A percentile compares a stretch with the other conserved stretches of the same genome.
phyloP scores from a whole-genome alignment of 1,140 invertebrate genomes.

The Lasioglossum baleicum region DNA sequence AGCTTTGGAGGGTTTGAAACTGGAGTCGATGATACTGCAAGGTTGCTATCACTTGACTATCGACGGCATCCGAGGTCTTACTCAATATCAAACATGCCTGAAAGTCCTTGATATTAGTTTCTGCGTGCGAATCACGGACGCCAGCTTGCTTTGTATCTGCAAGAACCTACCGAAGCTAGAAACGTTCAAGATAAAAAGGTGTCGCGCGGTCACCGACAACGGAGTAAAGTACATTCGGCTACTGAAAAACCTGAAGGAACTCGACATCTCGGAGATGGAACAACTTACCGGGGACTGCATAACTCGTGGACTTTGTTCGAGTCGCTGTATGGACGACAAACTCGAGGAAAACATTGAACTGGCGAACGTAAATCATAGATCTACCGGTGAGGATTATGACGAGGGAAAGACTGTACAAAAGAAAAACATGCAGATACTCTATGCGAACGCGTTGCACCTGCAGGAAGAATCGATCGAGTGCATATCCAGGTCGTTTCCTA shows the following conservation, averaged over 20 bases:
- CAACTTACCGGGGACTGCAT: slow-evolving; percentile 83
- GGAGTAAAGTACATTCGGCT: slow-evolving; percentile 81
- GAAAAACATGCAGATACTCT: slow-evolving; percentile 79
- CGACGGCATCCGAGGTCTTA: slow-evolving; percentile 81
- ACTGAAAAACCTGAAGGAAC: slow-evolving; percentile 79
- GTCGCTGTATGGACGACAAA: slow-evolving; percentile 48
- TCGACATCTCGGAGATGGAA: slow-evolving; percentile 86
- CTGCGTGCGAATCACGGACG: slow-evolving; percentile 84
- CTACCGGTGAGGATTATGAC: not conserved
- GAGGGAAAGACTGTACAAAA: slow-evolving; percentile 15
- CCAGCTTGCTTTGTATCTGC: slow-evolving; percentile 81
- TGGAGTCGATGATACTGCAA: slow-evolving; percentile 82
- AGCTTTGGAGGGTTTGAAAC: slow-evolving; percentile 78
- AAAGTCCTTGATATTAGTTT: slow-evolving; percentile 83
- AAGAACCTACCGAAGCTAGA: slow-evolving; percentile 81
- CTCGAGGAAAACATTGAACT: slow-evolving; percentile 1
- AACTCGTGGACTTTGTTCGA: slow-evolving; percentile 77
- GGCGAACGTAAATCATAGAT: slow-evolving; percentile 32
- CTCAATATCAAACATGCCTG: slow-evolving; percentile 81
- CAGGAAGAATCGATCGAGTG: slow-evolving; percentile 82
- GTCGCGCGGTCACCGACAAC: slow-evolving; percentile 82
- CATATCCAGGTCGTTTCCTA: slow-evolving; percentile 81
- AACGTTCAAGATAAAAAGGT: slow-evolving; percentile 81
- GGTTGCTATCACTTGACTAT: slow-evolving; percentile 85
- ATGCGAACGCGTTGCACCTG: slow-evolving; percentile 83